phyloP scores from a whole-genome alignment of 2,113 vertebrate genomes.

The Lota lota region DNA sequence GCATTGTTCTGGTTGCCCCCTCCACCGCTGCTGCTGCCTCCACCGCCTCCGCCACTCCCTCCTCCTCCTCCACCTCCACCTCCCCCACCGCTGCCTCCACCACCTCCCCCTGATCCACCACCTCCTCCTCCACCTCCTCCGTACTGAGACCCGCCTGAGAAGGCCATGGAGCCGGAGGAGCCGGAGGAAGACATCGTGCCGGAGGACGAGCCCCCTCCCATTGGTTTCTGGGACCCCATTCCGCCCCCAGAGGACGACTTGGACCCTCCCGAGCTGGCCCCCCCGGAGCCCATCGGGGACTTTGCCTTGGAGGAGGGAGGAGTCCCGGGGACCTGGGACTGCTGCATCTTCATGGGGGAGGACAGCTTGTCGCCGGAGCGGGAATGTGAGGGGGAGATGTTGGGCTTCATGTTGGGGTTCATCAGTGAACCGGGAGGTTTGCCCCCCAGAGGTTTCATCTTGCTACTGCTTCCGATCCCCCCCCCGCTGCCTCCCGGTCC shows the following conservation, averaged over 20 bases:
- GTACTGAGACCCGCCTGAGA: slow-evolving; percentile 82
- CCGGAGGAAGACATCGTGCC: slow-evolving; percentile 75
- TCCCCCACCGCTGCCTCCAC: slow-evolving; percentile 74
- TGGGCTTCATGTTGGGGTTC: slow-evolving; percentile 95
- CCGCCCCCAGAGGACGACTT: slow-evolving; percentile 88
- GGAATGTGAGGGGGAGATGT: slow-evolving; percentile 97
- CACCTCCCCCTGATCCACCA: slow-evolving; percentile 78
- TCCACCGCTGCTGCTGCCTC: slow-evolving; percentile 74
- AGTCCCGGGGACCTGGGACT: slow-evolving; percentile 86
- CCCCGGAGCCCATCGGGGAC: slow-evolving; percentile 91
- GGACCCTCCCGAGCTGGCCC: slow-evolving; percentile 83
- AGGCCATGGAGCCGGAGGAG: slow-evolving; percentile 74
- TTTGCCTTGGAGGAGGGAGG: slow-evolving; percentile 95
- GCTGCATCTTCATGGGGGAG: slow-evolving; percentile 91
- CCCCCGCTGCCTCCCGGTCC: slow-evolving; percentile 74
- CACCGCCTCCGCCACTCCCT: slow-evolving; percentile 72
- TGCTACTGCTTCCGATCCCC: slow-evolving; percentile 74
- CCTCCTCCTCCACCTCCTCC: slow-evolving; percentile 77
- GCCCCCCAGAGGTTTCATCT: slow-evolving; percentile 90
- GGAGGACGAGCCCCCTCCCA: slow-evolving; percentile 72
- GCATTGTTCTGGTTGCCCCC: slow-evolving; percentile 79
- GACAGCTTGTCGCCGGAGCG: slow-evolving; percentile 91
- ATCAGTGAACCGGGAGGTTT: slow-evolving; percentile 92
- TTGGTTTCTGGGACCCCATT: slow-evolving; percentile 82
- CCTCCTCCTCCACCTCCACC: slow-evolving; percentile 79